Percentiles rank a stretch among this genome's conserved stretches.
Evolutionary conservation across 2,113 vertebrate species (phyloP).

Genomic region (Plecturocebus donacophilus): DNA sequence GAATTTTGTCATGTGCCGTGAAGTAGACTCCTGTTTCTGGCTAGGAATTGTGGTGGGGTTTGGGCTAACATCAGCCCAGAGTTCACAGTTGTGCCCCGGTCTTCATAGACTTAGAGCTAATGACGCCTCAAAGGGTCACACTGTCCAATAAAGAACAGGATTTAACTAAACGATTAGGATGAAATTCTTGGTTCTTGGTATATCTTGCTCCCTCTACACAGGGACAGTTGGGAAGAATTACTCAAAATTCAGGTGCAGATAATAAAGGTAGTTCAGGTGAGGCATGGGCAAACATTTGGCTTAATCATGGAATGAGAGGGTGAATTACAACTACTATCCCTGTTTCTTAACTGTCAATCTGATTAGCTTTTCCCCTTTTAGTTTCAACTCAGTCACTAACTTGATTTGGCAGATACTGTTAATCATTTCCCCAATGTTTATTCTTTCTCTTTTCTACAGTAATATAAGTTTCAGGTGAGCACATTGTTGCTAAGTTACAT

Average conservation of each 20-base stretch:
- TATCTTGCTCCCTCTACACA: not conserved
- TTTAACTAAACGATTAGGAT: not conserved
- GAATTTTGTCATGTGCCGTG: not conserved
- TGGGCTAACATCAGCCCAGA: not conserved
- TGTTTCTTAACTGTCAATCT: not conserved
- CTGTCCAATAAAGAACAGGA: not conserved
- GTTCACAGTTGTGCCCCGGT: not conserved
- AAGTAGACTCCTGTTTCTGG: not conserved
- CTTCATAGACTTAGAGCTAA: not conserved
- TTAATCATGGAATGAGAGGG: not conserved
- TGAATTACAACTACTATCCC: not conserved
- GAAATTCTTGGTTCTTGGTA: not conserved
- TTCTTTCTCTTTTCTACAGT: not conserved
- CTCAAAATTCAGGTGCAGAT: not conserved
- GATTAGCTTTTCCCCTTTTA: not conserved
- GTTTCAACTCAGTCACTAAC: not conserved
- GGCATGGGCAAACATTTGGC: not conserved
- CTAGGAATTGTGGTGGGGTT: not conserved
- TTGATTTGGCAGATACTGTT: conserved; percentile 8
- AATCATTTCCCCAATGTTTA: not conserved
- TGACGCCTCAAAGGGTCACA: not conserved
- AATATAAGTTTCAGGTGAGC: not conserved
- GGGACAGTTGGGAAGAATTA: not conserved
- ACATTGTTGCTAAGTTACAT: not conserved
- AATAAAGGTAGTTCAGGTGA: not conserved